phyloP scores from a whole-genome alignment of 2,797 vertebrate genomes.

The Lithobates pipiens region DNA sequence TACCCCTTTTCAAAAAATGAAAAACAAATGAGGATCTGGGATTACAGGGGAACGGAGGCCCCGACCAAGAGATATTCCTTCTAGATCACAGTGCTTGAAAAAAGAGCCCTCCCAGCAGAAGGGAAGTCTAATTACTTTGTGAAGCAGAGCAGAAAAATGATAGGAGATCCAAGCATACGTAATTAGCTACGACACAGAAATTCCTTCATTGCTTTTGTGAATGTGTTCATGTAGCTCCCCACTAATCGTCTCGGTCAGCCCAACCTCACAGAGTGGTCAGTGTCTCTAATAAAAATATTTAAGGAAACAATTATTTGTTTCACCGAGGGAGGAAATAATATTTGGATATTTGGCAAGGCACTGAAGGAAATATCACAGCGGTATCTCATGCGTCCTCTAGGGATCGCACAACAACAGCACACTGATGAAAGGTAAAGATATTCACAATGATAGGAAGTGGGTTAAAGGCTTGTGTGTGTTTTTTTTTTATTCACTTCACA shows the following conservation, averaged over 20 bases:
- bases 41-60: constrained; percentile 66
- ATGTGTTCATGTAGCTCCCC: constrained; percentile 55
- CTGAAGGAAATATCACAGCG: constrained; percentile 22
- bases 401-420: constrained; percentile 4
- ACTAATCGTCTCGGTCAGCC: constrained; percentile 49
- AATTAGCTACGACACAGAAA: constrained; percentile 80
- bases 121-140: constrained; percentile 83
- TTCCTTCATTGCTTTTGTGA: constrained; percentile 71
- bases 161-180: constrained; percentile 79
- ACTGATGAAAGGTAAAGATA: constrained; percentile 20
- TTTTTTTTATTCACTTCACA: background rate
- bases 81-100: constrained; percentile 58
- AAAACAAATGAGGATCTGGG: constrained; percentile 35
- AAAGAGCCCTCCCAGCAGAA: constrained; percentile 67
- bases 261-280: constrained; percentile 17
- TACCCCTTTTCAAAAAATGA: constrained; percentile 19
- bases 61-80: constrained; percentile 74
- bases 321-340: constrained; percentile 7
- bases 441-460: background rate
- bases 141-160: constrained; percentile 82
- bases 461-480: background rate
- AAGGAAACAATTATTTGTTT: constrained; percentile 43
- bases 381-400: background rate
- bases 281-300: constrained; percentile 24
- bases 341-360: constrained; percentile 41